A percentile compares a stretch with the other conserved stretches of the same genome.
Evolutionary conservation across 1,140 invertebrate species (phyloP).

Genomic region (Zaprionus gabonicus): DNA sequence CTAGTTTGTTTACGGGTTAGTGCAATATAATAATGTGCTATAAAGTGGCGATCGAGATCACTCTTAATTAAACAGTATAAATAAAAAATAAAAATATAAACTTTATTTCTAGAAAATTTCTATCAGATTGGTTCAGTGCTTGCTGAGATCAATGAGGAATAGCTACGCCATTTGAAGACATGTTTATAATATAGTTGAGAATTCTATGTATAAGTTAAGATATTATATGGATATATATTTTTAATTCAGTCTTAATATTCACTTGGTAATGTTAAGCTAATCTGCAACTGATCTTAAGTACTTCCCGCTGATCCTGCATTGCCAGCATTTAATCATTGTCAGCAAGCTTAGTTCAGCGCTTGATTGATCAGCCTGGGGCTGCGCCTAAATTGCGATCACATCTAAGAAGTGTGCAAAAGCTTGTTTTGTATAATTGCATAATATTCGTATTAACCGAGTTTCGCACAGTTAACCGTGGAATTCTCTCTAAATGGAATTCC

Average conservation of each 20-base stretch:
- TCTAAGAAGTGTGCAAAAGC: neutral
- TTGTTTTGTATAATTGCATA: slow-evolving; percentile 4
- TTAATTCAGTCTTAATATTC: too few relatives aligned
- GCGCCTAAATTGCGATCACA: neutral
- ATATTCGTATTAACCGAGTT: slow-evolving; percentile 6
- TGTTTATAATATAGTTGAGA: too few relatives aligned
- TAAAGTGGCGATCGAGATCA: neutral
- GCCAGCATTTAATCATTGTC: neutral
- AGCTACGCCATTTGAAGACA: neutral
- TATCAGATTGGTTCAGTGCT: neutral
- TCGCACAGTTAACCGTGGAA: neutral
- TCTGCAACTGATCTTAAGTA: neutral
- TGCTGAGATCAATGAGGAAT: neutral
- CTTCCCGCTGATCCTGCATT: neutral
- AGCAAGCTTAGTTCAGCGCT: neutral
- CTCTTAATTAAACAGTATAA: neutral
- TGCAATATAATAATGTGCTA: neutral
- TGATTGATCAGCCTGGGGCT: slow-evolving; percentile 28
- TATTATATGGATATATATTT: too few relatives aligned
- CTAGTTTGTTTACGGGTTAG: neutral
- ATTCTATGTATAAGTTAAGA: too few relatives aligned
- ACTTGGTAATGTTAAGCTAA: neutral
- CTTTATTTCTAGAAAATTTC: neutral
- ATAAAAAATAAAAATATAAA: too few relatives aligned
- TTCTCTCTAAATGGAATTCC: slow-evolving; percentile 27